Percentiles rank a stretch among this genome's conserved stretches.
These are phyloP conservation scores for Punctoribates punctum DNA, from an alignment of 2,888 invertebrate genomes.

Conservation along the genomic window DNA sequence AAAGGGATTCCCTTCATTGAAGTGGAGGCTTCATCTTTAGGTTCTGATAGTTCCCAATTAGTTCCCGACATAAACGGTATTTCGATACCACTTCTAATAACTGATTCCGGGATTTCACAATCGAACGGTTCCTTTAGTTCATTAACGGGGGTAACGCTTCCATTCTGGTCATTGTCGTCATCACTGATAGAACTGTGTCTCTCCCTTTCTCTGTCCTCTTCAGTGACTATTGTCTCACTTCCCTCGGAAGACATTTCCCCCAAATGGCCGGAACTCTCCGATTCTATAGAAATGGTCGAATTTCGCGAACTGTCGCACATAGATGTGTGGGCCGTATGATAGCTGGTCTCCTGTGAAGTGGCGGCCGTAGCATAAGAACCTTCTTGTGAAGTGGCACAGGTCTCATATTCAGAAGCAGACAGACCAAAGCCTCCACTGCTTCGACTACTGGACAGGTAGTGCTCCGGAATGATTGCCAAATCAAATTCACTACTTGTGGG, in stretches of 20 bases:
- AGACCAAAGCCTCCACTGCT: constrained; percentile 41
- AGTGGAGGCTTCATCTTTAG: constrained; percentile 43
- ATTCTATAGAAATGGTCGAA: constrained; percentile 83
- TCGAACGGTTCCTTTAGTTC: constrained; percentile 50
- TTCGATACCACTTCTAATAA: constrained; percentile 48
- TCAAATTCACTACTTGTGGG: constrained; percentile 84
- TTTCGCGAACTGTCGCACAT: constrained; percentile 68
- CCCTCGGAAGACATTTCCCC: constrained; percentile 81
- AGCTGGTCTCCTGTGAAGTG: constrained; percentile 69
- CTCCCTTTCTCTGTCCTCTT: constrained; percentile 26
- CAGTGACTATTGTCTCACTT: constrained; percentile 84
- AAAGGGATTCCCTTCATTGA: neutral
- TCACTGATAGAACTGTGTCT: neutral
- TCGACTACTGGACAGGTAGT: constrained; percentile 44
- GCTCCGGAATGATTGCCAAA: constrained; percentile 57
- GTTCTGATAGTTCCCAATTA: constrained; percentile 45
- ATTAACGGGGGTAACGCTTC: constrained; percentile 50
- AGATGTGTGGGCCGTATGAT: constrained; percentile 79
- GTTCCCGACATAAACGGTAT: constrained; percentile 44
- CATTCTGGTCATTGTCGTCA: constrained; percentile 33
- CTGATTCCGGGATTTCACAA: constrained; percentile 51
- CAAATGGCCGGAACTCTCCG: constrained; percentile 80
- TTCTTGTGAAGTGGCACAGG: constrained; percentile 71
- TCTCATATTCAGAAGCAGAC: constrained; percentile 73
- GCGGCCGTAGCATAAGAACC: constrained; percentile 60